Percentiles rank a stretch among this genome's conserved stretches.
Conservation (phyloP, 2,797 vertebrate genomes). For the Gymnothorax reevesii region DNA sequence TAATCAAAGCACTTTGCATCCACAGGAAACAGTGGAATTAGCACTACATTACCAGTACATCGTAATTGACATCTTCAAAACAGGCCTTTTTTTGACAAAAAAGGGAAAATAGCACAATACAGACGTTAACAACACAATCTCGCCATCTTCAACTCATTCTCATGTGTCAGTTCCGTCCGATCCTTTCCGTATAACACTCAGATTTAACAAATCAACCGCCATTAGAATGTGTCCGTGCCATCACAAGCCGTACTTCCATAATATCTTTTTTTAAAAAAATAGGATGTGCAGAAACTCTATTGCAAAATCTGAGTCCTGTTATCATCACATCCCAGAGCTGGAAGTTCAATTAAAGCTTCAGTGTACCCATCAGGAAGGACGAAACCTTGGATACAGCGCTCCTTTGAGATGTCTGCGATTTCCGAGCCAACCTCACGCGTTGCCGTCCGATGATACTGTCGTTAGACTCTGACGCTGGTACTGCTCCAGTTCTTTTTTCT, state of each 20-base stretch:
- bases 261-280: constrained; percentile 6
- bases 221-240: not conserved
- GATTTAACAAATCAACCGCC: not conserved
- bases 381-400: not conserved
- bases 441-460: constrained; percentile 66
- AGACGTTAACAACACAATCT: constrained; percentile 33
- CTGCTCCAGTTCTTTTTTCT: constrained; percentile 91
- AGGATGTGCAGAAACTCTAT: constrained; percentile 7
- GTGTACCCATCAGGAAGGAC: not conserved
- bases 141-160: not conserved
- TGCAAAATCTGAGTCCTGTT: not conserved
- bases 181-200: not conserved
- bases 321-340: constrained; percentile 1
- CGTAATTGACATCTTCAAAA: constrained; percentile 48
- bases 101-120: constrained; percentile 1
- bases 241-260: not conserved
- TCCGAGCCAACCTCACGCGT: not conserved
- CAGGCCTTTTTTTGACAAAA: constrained; percentile 42
- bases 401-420: too few relatives aligned
- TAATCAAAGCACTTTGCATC: constrained; percentile 41
- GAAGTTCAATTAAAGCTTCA: not conserved
- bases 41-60: constrained; percentile 37
- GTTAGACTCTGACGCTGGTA: constrained; percentile 78
- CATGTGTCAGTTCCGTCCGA: not conserved
- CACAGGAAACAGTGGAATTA: constrained; percentile 38